Evolutionary conservation across 2,113 vertebrate genomes (phyloP).

Genomic region (Glareola pratincola): DNA sequence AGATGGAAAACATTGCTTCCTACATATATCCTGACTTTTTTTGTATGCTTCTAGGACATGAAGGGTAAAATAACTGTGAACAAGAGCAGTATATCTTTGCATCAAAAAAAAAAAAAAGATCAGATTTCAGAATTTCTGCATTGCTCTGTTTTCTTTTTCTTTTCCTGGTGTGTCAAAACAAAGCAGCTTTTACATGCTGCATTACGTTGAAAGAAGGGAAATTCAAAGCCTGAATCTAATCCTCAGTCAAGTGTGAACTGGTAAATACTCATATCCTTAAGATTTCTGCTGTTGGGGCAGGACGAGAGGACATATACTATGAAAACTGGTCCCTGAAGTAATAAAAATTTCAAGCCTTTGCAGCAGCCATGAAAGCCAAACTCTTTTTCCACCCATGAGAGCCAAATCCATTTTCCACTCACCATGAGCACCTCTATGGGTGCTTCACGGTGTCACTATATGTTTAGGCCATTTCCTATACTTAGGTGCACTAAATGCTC

Average conservation of each 20-base stretch:
- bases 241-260: neutral
- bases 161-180: neutral
- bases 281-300: neutral
- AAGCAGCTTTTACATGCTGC: neutral
- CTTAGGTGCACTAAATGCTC: neutral
- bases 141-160: neutral
- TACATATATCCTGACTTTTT: neutral
- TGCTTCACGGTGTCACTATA: neutral
- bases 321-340: neutral
- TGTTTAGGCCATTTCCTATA: neutral
- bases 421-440: neutral
- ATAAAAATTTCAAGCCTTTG: neutral
- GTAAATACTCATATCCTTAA: neutral
- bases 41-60: neutral
- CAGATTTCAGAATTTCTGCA: neutral
- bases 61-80: neutral
- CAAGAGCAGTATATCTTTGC: neutral
- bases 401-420: neutral
- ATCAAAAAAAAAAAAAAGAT: neutral
- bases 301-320: neutral
- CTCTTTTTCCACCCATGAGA: neutral
- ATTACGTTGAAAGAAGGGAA: neutral
- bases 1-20: neutral
- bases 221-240: neutral
- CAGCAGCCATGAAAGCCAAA: neutral